Conservation (phyloP, 2,797 vertebrate species). For the Meriones psammophilus region DNA sequence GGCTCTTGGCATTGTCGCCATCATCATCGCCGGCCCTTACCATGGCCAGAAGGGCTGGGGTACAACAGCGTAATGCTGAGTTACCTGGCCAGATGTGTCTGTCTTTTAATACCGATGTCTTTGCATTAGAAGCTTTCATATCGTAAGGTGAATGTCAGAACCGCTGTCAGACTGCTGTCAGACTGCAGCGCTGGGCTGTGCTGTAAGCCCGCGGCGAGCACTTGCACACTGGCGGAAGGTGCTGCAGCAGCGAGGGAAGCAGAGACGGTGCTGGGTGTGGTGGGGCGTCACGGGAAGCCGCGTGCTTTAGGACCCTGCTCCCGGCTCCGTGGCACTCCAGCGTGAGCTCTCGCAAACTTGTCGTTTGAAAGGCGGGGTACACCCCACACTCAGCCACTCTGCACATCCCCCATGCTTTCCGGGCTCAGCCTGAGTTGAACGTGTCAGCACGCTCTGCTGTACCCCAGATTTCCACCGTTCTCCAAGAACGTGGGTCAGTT, state of each 20-base stretch:
- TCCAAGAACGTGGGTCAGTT: neutral
- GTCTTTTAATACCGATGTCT: conserved; percentile 59
- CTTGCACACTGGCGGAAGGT: accelerated
- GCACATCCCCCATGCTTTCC: neutral
- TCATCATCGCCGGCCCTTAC: neutral
- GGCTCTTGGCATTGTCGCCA: neutral
- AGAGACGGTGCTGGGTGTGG: no score
- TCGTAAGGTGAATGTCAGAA: conserved; percentile 62
- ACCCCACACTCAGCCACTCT: neutral
- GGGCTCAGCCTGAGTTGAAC: neutral
- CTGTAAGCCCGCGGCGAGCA: neutral
- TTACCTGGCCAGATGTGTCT: conserved; percentile 47
- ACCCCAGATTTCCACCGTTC: neutral
- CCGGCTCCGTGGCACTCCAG: neutral
- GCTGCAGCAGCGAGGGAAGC: neutral
- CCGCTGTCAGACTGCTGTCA: neutral
- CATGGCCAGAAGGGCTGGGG: neutral
- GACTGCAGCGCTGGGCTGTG: neutral
- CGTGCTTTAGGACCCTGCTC: neutral
- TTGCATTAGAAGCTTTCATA: conserved; percentile 52
- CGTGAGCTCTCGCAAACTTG: neutral
- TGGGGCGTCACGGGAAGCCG: neutral
- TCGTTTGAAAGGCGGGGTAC: neutral
- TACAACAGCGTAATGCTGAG: neutral
- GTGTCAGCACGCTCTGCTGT: neutral